phyloP scores from a whole-genome alignment of 1,140 invertebrate species.

The Prorops nasuta region DNA sequence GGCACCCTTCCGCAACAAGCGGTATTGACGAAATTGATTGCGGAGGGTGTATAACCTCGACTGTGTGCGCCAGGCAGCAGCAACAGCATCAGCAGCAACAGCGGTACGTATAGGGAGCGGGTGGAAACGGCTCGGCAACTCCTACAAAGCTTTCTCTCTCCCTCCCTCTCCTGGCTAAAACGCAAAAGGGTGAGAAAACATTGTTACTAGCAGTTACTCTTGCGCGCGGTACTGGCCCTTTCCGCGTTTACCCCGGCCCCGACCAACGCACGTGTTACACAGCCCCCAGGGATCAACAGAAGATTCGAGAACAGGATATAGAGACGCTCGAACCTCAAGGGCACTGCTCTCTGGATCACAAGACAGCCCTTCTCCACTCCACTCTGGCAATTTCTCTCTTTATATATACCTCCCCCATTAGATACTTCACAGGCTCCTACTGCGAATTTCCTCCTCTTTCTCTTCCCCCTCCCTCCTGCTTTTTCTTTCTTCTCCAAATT shows the following conservation, averaged over 20 bases:
- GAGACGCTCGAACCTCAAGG: background rate
- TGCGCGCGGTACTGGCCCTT: constrained; percentile 21
- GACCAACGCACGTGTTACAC: constrained; percentile 38
- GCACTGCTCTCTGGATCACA: background rate
- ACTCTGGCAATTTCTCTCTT: no score
- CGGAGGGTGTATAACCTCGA: constrained; percentile 42
- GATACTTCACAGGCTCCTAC: no score
- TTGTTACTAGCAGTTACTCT: constrained; percentile 51
- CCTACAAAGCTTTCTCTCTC: constrained; percentile 11
- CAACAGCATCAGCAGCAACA: no score
- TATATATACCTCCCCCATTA: no score
- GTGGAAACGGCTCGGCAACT: background rate
- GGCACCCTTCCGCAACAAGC: constrained; percentile 49
- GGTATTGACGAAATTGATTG: constrained; percentile 55
- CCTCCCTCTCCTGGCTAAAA: no score
- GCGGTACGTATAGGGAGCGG: no score
- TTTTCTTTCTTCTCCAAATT: background rate
- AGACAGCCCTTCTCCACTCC: background rate
- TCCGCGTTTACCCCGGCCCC: constrained; percentile 4
- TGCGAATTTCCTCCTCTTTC: background rate
- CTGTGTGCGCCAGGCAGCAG: background rate
- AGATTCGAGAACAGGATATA: constrained; percentile 19
- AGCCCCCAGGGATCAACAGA: constrained; percentile 34
- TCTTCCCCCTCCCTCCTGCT: background rate
- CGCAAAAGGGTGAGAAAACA: constrained; percentile 53